These are phyloP conservation scores for Liodrosophila aerea DNA, from an alignment of 2,888 invertebrate species.

Conservation along the genomic window DNA sequence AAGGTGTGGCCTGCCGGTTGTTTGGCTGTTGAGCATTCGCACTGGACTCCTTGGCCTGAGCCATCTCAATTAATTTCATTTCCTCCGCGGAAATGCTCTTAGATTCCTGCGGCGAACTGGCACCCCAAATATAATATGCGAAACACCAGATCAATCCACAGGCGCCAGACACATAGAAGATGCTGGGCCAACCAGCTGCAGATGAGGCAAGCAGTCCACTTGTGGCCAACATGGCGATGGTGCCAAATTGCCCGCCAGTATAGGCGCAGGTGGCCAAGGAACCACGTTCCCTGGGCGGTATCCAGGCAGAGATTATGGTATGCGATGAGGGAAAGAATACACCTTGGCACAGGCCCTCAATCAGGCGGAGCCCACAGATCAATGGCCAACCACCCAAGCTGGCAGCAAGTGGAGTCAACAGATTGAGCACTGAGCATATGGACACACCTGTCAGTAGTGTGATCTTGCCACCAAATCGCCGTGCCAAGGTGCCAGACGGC, in stretches of 20 bases:
- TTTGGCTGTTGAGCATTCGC: constrained; percentile 41
- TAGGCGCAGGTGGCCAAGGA: constrained; percentile 86
- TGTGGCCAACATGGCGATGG: constrained; percentile 88
- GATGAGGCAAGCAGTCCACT: constrained; percentile 90
- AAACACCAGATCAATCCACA: constrained; percentile 87
- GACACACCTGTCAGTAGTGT: constrained; percentile 84
- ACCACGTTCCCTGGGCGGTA: constrained; percentile 87
- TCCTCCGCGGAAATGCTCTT: constrained; percentile 86
- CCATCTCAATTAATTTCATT: constrained; percentile 85
- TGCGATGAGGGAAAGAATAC: constrained; percentile 87
- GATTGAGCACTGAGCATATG: constrained; percentile 86
- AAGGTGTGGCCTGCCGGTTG: constrained; percentile 85
- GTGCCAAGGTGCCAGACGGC: constrained; percentile 88
- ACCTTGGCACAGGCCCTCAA: constrained; percentile 88
- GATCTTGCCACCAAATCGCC: constrained; percentile 87
- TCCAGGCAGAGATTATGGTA: constrained; percentile 88
- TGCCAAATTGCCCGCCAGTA: constrained; percentile 90
- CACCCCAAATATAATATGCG: constrained; percentile 86
- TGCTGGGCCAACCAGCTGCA: constrained; percentile 88
- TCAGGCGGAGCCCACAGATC: constrained; percentile 84
- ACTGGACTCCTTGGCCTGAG: constrained; percentile 52
- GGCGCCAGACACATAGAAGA: constrained; percentile 89
- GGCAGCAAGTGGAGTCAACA: constrained; percentile 88
- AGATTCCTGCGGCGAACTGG: constrained; percentile 86
- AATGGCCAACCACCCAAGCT: constrained; percentile 85